Percentiles rank a stretch among this genome's conserved stretches.
Conservation (phyloP, 2,797 vertebrate genomes). For the Taeniopygia guttata region DNA sequence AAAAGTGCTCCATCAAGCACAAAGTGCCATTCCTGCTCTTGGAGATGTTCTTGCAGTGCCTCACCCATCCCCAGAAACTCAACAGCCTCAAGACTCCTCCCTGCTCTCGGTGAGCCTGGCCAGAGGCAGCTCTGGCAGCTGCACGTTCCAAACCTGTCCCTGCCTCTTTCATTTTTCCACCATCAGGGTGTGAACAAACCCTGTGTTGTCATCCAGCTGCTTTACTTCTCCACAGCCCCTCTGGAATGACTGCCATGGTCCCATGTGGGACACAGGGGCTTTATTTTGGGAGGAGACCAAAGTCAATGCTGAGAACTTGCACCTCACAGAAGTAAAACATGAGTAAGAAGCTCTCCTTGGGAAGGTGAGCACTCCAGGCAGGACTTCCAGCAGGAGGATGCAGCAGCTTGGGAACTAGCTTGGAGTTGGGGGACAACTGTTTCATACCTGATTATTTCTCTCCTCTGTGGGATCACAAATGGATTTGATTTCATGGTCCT, state of each 20-base stretch:
- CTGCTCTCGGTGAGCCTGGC: accelerated
- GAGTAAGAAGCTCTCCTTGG: not conserved
- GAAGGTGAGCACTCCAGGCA: not conserved
- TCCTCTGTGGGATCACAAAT: not conserved
- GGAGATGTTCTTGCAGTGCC: not conserved
- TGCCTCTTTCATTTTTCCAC: not conserved
- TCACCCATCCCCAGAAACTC: not conserved
- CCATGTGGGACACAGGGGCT: not conserved
- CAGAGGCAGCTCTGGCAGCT: not conserved
- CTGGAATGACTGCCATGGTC: not conserved
- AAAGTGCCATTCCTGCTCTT: not conserved
- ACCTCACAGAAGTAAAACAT: not conserved
- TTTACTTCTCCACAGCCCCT: not conserved
- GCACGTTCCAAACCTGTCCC: accelerated
- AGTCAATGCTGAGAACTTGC: not conserved
- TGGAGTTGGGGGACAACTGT: not conserved
- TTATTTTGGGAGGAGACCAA: not conserved
- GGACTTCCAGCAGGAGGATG: not conserved
- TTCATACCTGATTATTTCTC: not conserved
- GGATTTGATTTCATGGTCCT: not conserved
- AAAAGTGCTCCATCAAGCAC: not conserved
- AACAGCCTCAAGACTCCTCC: accelerated
- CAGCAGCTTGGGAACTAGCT: not conserved
- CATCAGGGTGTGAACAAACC: not conserved
- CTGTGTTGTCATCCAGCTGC: accelerated